Percentiles rank a stretch among this genome's conserved stretches.
Conservation (phyloP, 2,888 invertebrate species). For the Platerodrilus igneus region DNA sequence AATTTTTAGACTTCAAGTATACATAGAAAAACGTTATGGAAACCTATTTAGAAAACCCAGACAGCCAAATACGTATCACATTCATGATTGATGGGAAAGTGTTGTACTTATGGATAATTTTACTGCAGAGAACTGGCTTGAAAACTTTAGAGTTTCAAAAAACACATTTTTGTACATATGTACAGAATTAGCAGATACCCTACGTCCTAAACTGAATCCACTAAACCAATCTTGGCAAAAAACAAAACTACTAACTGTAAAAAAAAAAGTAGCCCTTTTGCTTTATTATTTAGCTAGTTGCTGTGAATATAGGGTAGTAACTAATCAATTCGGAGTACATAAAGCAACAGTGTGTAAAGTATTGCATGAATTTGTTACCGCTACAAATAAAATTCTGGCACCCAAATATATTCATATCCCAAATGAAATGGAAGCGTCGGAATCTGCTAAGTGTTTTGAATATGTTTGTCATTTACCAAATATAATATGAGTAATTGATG, state of each 20-base stretch:
- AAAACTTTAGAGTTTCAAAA: conserved; percentile 4
- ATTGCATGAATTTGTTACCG: conserved; percentile 31
- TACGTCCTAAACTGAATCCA: no score
- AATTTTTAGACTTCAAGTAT: no score
- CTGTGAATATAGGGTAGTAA: conserved; percentile 27
- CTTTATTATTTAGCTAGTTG: conserved; percentile 27
- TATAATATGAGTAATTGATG: conserved; percentile 34
- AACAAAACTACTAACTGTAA: conserved; percentile 5
- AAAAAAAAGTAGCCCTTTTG: conserved; percentile 24
- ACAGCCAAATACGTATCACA: conserved; percentile 3
- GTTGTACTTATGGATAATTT: not conserved
- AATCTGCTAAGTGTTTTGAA: conserved; percentile 26
- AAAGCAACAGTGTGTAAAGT: conserved; percentile 27
- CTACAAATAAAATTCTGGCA: conserved; percentile 31
- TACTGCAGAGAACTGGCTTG: not conserved
- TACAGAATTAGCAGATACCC: no score
- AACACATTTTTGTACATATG: conserved; percentile 2
- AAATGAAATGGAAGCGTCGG: conserved; percentile 26
- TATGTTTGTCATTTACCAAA: conserved; percentile 31
- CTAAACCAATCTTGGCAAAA: no score
- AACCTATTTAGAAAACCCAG: not conserved
- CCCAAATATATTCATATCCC: conserved; percentile 32
- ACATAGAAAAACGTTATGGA: no score
- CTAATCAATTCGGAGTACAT: conserved; percentile 29
- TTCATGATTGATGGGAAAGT: conserved; percentile 5